Evolutionary conservation across 2,113 vertebrate genomes (phyloP), one percentile per base, ranked within the genome.

Genomic region (Crotalus helleri): DNA sequence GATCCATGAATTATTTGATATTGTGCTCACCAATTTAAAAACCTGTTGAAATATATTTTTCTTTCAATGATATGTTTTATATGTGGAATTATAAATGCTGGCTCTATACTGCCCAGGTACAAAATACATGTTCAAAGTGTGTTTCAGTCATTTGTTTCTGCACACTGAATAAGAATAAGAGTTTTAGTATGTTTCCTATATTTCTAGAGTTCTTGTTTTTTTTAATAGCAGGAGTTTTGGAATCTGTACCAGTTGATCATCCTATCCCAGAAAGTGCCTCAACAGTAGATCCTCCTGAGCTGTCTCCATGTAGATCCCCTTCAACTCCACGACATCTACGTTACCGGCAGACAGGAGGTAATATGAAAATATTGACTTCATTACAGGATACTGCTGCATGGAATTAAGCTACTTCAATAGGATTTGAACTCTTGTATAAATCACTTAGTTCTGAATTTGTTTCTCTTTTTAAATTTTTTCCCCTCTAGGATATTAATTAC

Each of bases 241-340:
- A 99, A 54, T 99, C 99, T 2, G 98, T 97, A 15, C 98, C 99
- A 0, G 96, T 98, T 92, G 99, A 99, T 93, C 98, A 98, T 95
- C 98, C 98, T 90, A 98, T 98, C 92, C 97, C 98, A 24, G 99
- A 99, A 90, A 98, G 98, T 93, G 96, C 97, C 57, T 98, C 98
- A 1, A 95, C 95, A 51, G 97, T 94, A 10, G 99, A 99, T 23
- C 93, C 98, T 2, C 95, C 98, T 69, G 99, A 99, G 92, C 96
- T 98, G 92, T 99, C 99, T 4, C 99, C 99, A 0, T 98, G 99
- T 94, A 98, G 98, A 64, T 99, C 99, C 0, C 99, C 99, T 12
- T 99, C 99, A 0, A 99, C 99, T 2, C 99, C 99, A 44, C 97
- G 98, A 7, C 99, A 99, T 97, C 98, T 99, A 53, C 98, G 99